Base-by-base conservation (phyloP, 2,888 invertebrate species). In the Temnothorax ravouxi region DNA sequence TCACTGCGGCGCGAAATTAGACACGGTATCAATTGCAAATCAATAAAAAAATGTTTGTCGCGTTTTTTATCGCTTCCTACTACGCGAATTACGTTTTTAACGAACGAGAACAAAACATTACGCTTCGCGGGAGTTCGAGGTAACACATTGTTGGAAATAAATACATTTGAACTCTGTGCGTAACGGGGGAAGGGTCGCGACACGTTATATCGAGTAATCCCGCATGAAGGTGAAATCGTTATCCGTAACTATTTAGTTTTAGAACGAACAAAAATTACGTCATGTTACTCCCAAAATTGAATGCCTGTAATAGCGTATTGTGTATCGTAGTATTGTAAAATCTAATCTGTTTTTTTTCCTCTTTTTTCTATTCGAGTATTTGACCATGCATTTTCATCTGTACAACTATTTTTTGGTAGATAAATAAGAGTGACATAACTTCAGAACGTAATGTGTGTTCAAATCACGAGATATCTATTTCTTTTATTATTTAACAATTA, bases 221-320 rank as follows among this genome's bases (percentile, higher is more conserved):
- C 54, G n/a, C 25, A 13, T 29, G 21, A 71, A 79, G 21, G 44
- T 47, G 21, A 21, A 56, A 56, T 79, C 21, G 34, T 56, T 21
- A 72, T 79, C 59, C 72, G 47, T 18, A 59, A 79, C 44, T 34
- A 29, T 34, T 59, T 79, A 71, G 15, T 79, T 79, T 59, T 25
- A 64, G 38, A 38, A 0, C 3, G 29, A 44, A 56, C 21, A 3
- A 54, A 56, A 79, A 79, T 79, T 54, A 77, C 34, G 18, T 56
- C 47, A 72, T 29, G 74, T 54, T 44, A 44, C 41, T 54, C n/a
- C n/a, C 3, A 71, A 72, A 71, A 44, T 34, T 59, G 44, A 72
- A 59, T 34, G n/a, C n/a, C 15, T 15, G n/a, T 29, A 44, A 71
- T 52, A 52, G 34, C 38, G 76, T 50, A 50, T 75, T 44, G 44